Evolutionary conservation across 2,888 invertebrate species (phyloP).

Genomic region (Tromatobia lineatoria): DNA sequence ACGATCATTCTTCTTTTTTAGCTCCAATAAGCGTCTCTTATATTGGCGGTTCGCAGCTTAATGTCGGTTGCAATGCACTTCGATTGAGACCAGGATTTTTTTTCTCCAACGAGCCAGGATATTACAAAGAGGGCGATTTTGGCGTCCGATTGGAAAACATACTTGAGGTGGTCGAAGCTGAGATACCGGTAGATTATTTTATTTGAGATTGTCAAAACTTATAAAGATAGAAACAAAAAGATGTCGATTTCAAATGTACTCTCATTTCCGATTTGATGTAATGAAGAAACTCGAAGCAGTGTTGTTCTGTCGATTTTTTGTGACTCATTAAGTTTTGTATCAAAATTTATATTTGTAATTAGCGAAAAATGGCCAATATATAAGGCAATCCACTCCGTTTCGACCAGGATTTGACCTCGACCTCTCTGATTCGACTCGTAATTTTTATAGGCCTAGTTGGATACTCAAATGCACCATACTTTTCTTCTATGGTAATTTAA

Average conservation of each 20-base stretch:
- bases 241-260: background rate
- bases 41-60: constrained; percentile 55
- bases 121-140: constrained; percentile 93
- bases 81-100: constrained; percentile 91
- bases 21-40: constrained; percentile 93
- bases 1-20: constrained; percentile 84
- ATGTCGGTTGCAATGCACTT: constrained; percentile 83
- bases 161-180: constrained; percentile 89
- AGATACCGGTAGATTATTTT: constrained; percentile 80
- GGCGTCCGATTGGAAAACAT: constrained; percentile 96
- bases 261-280: too few species aligned
- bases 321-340: too few species aligned
- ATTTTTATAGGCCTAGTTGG: too few species aligned
- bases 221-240: background rate
- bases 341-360: too few species aligned
- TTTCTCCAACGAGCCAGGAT: constrained; percentile 95
- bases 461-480: too few species aligned
- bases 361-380: too few species aligned
- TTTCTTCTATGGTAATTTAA: too few species aligned
- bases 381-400: too few species aligned
- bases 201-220: background rate
- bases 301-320: too few species aligned
- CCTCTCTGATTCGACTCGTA: too few species aligned
- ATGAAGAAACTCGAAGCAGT: too few species aligned
- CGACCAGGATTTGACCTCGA: too few species aligned